These are phyloP conservation scores for Takifugu bimaculatus DNA, from an alignment of 2,113 vertebrate species.

Conservation along the genomic window DNA sequence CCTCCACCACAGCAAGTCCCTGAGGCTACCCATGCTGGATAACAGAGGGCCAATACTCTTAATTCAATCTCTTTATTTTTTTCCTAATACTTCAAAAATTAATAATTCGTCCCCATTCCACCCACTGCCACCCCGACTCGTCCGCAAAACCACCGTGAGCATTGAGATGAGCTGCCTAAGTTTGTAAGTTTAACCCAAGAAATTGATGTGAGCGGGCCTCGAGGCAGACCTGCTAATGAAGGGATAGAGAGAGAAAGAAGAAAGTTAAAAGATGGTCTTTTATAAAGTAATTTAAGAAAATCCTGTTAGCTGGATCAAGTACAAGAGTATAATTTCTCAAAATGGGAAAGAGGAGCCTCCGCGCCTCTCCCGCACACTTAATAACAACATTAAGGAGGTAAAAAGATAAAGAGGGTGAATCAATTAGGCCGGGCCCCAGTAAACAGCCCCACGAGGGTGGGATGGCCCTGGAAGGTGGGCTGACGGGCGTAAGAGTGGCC, in stretches of 20 bases:
- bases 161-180: conserved; percentile 89
- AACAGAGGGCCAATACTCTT: conserved; percentile 99
- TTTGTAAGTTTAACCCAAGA: conserved; percentile 99
- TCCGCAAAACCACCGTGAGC: conserved; percentile 92
- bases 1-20: conserved; percentile 95
- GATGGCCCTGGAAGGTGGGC: conserved; percentile 51
- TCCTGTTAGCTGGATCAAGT: conserved; percentile 99
- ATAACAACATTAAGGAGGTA: conserved; percentile 75
- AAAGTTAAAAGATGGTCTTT: conserved; percentile 99
- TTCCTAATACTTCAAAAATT: conserved; percentile 96
- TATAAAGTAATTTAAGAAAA: conserved; percentile 99
- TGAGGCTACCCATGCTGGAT: conserved; percentile 94
- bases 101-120: conserved; percentile 88
- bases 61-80: conserved; percentile 99
- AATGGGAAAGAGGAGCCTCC: conserved; percentile 76
- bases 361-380: conserved; percentile 64
- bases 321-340: conserved; percentile 99
- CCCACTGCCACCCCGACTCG: conserved; percentile 55
- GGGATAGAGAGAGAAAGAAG: conserved; percentile 98
- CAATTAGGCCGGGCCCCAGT: conserved; percentile 71
- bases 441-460: conserved; percentile 67
- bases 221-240: conserved; percentile 99
- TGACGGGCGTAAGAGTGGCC: conserved; percentile 34
- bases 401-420: conserved; percentile 75
- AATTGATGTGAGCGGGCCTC: conserved; percentile 92